Conservation (phyloP, 2,113 vertebrate genomes). For the Bufo bufo region DNA sequence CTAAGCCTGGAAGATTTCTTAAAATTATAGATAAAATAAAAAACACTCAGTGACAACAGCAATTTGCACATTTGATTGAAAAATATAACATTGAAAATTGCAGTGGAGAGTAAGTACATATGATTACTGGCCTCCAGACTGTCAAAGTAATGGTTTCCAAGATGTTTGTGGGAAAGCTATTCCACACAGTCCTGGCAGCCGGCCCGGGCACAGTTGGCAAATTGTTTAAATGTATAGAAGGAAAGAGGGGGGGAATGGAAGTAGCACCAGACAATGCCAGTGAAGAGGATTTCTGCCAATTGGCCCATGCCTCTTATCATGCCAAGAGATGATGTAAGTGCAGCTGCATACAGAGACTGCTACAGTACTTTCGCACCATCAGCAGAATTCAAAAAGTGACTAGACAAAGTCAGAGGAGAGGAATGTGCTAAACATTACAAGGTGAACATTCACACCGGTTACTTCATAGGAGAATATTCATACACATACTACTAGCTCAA, state of each 20-base stretch:
- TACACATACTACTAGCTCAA: background rate
- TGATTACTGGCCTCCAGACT: constrained; percentile 45
- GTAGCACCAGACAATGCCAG: constrained; percentile 42
- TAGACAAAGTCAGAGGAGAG: constrained; percentile 32
- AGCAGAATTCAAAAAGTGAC: constrained; percentile 43
- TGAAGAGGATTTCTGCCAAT: constrained; percentile 47
- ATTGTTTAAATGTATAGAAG: constrained; percentile 55
- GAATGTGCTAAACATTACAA: constrained; percentile 33
- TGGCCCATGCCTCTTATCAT: constrained; percentile 34
- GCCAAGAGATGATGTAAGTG: constrained; percentile 56
- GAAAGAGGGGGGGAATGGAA: constrained; percentile 19
- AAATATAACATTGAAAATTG: constrained; percentile 36
- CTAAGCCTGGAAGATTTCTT: background rate
- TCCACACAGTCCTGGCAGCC: constrained; percentile 37
- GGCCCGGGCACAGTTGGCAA: constrained; percentile 51
- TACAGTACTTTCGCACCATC: constrained; percentile 21
- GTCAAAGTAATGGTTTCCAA: constrained; percentile 53
- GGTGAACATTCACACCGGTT: background rate
- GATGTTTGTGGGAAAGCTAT: constrained; percentile 53
- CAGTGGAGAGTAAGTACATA: constrained; percentile 44
- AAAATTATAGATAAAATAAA: constrained; percentile 26
- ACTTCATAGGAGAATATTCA: background rate
- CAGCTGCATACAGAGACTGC: constrained; percentile 40
- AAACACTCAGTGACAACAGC: background rate
- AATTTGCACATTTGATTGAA: constrained; percentile 43